Evolutionary conservation across 2,888 invertebrate genomes (phyloP), one percentile per base, ranked within the genome.

Genomic region (Polymixis flavicincta): DNA sequence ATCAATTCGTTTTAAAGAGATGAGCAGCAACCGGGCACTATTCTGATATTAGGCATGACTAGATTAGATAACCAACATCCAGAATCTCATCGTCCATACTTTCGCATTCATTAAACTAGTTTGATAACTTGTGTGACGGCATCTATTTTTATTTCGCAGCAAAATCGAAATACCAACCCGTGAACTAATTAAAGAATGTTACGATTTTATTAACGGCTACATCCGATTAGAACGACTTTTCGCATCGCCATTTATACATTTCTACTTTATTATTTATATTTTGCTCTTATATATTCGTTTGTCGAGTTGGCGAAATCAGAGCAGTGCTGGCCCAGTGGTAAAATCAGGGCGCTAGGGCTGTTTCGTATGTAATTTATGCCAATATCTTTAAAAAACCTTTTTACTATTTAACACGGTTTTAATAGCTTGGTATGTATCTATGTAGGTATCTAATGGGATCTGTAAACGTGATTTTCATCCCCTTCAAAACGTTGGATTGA

Each of bases 131-230:
- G 73, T 61, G 69, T 22, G 65, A 61, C 60, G 8, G 25, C 65
- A 52, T 61, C 78, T 66, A 78, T 83, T 61, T 79, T 70, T 54
- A 63, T 45, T 61, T 64, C 55, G 22, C 37, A 59, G 22, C 45
- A 55, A 52, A 60, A 59, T 65, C 11, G 28, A 28, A 37, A 45
- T 69, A 64, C 60, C 22, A 50, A 50, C 25, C 6, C 8, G 54
- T 60, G 68, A 22, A 64, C 11, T 64, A 64, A n/a, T 32, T 37
- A 25, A 19, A 32, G 32, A 52, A 48, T 80, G 14, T 37, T 64
- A 48, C 5, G 37, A 13, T 63, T 57, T 63, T 74, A 74, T 52
- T 73, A n/a, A 59, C n/a, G 52, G 45, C 14, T 45, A 72, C 42
- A 64, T 73, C 74, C 81, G 81, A 71, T 48, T 37, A 4, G 13